Base-by-base conservation (phyloP, 1,140 invertebrate genomes). In the Drosophila teissieri region DNA sequence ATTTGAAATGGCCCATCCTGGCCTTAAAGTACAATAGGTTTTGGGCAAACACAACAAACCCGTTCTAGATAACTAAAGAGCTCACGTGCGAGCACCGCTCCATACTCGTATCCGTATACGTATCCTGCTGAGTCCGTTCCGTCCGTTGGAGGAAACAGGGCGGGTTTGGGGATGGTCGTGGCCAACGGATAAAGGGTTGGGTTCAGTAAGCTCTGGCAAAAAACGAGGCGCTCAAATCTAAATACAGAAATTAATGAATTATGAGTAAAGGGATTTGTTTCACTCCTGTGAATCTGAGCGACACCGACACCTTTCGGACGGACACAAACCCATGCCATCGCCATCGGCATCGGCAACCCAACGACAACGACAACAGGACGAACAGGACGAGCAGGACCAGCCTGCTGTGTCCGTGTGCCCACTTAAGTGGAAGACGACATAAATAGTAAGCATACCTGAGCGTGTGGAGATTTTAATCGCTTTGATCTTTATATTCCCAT, bases 231-330 rank as follows among this genome's bases (percentile, higher is more conserved):
- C 74, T 61, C 65, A 73, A 72, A 73, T 80, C 84, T 88, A 89
- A 83, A 88, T 89, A 77, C 86, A 88, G 84, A 58, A 88, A 83
- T 89, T 88, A 88, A 88, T 88, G 79, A 88, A 88, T 88, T 88
- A 89, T 88, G 61, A 88, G 75, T 79, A 83, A 88, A 89, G 51
- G 63, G 76, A 89, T 88, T 89, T 69, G 83, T 72, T 78, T 81
- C 72, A 76, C 76, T 82, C 56, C 73, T 58, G 53, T 83, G 75
- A 86, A 89, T 76, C 63, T 73, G 63, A 75, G 72, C 83, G 58
- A 57, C 52, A 57, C 65, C 55, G 58, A 57, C 55, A 57, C 65
- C 55, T 76, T 68, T 76, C 27, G 62, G 46, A 56, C 40, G 45
- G 46, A 65, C 39, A 17, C 37, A 49, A 42, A 40, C 58, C 45